phyloP scores from a whole-genome alignment of 2,113 vertebrate genomes.

The Forbesichthys agassizii region DNA sequence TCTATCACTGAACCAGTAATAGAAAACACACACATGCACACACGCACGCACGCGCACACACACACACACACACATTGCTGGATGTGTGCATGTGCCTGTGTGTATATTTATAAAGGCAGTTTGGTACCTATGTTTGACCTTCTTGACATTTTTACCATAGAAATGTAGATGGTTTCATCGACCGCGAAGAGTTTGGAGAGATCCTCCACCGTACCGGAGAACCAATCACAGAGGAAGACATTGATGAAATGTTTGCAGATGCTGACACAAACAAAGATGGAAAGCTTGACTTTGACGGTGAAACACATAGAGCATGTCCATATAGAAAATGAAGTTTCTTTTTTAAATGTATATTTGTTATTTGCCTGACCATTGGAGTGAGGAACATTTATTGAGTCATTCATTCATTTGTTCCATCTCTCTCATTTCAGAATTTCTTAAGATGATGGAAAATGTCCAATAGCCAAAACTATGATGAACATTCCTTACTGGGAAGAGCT shows the following conservation, averaged over 20 bases:
- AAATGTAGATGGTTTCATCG: conserved; percentile 79
- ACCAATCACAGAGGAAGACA: conserved; percentile 74
- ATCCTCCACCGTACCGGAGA: conserved; percentile 75
- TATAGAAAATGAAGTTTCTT: not conserved
- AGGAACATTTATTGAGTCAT: not conserved
- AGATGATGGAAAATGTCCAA: conserved; percentile 82
- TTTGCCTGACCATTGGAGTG: not conserved
- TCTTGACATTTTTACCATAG: conserved; percentile 40
- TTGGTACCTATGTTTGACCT: no score
- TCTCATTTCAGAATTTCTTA: conserved; percentile 75
- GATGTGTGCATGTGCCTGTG: not conserved
- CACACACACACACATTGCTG: not conserved
- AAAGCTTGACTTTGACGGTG: conserved; percentile 82
- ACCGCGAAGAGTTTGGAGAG: conserved; percentile 77
- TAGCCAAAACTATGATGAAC: conserved; percentile 52
- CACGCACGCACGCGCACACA: no score
- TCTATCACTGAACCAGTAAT: no score
- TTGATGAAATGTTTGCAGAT: conserved; percentile 79
- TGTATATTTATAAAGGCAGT: no score
- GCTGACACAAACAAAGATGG: conserved; percentile 80
- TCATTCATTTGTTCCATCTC: not conserved
- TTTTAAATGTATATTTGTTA: not conserved
- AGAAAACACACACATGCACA: not conserved
- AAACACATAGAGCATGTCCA: conserved; percentile 7
- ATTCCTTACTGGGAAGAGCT: conserved; percentile 44